These are phyloP conservation scores for Parascotia fuliginaria DNA, from an alignment of 2,888 invertebrate species.

Conservation along the genomic window DNA sequence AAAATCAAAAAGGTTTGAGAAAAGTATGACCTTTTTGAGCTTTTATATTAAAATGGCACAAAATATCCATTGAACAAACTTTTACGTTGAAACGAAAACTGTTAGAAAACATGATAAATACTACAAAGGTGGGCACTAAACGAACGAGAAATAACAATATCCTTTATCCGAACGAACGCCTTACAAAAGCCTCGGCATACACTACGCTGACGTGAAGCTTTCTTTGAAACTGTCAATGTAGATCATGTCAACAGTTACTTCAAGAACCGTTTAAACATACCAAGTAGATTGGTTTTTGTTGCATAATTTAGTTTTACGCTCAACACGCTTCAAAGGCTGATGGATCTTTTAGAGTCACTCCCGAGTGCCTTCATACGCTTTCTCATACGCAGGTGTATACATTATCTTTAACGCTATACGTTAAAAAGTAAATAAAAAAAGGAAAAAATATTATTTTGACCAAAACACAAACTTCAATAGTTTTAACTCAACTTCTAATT, in stretches of 20 bases:
- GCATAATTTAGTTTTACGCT: conserved; percentile 31
- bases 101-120: conserved; percentile 52
- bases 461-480: no score
- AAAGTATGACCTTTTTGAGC: background rate
- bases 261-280: conserved; percentile 46
- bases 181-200: conserved; percentile 27
- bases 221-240: conserved; percentile 53
- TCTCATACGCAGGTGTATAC: no score
- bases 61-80: conserved; percentile 53
- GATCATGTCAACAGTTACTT: conserved; percentile 53
- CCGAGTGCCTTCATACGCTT: conserved; percentile 17
- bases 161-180: conserved; percentile 47
- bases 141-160: conserved; percentile 60
- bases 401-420: no score
- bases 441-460: no score
- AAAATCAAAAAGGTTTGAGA: background rate
- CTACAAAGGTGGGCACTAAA: conserved; percentile 54
- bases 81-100: conserved; percentile 53
- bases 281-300: conserved; percentile 32
- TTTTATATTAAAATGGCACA: conserved; percentile 3
- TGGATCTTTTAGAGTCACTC: conserved; percentile 8
- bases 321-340: conserved; percentile 8
- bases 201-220: conserved; percentile 16
- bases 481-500: no score
- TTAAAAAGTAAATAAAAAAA: no score